Base-by-base conservation (phyloP, 1,140 invertebrate species). In the Cydia pomonella region DNA sequence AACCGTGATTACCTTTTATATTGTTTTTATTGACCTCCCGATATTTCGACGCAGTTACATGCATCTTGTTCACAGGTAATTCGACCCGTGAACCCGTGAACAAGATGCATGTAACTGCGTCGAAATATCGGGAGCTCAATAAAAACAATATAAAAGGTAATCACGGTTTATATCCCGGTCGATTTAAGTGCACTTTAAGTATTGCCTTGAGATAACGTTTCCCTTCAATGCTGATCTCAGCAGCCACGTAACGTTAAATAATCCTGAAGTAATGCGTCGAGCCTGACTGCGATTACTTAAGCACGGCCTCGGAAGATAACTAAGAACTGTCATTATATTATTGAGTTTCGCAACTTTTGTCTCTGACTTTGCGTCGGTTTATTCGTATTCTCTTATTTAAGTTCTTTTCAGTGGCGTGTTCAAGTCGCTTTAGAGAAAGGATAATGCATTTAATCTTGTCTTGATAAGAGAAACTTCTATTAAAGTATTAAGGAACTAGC, bases 401-500 rank as follows among this genome's bases (percentile, higher is more conserved):
- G 76, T 82, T 78, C 75, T 80, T 78, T 73, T 77, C 79, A 76
- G 72, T 79, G 73, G 73, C 41, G 79, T 76, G 75, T 80, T 75
- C 74, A 75, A 79, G 80, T 77, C 75, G 59, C 63, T 76, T 78
- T 76, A 74, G 69, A 81, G 64, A 77, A 66, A 79, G 73, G 76
- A 76, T 74, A 79, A 81, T 78, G 72, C 79, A 77, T 79, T 77
- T 77, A 78, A 77, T 81, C 80, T 77, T 77, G 66, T 75, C 66
- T 75, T 72, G 74, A 63, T 27, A 64, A 79, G 79, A 71, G 63
- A 27, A 66, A 66, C 63, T 69, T 38, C 75, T 71, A 77, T 79
- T 78, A 72, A 71, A 64, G 79, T 47, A 78, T 74, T 76, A 81
- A 75, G 69, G 71, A 71, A 44, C 63, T 53, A 75, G 29, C 29